Conservation (phyloP, 2,113 vertebrate species). For the Heloderma charlesbogerti region DNA sequence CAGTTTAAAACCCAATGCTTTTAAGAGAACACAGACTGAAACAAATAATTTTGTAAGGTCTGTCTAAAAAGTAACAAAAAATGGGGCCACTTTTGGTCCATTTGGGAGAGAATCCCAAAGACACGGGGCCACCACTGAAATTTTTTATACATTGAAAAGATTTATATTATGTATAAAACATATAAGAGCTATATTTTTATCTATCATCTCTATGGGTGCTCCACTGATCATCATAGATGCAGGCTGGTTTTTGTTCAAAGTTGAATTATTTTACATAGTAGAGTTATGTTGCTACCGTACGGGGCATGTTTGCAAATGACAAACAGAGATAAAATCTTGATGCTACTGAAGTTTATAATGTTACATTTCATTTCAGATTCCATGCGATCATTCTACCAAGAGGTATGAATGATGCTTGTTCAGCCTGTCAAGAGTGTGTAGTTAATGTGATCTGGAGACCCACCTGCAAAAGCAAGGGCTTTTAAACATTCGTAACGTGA, state of each 20-base stretch:
- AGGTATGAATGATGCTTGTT: background rate
- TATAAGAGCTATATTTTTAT: background rate
- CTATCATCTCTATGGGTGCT: background rate
- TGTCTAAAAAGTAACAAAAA: background rate
- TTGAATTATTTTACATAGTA: background rate
- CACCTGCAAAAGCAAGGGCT: background rate
- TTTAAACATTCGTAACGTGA: conserved; percentile 38
- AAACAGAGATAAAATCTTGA: background rate
- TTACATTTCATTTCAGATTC: background rate
- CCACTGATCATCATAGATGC: background rate
- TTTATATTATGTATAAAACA: background rate
- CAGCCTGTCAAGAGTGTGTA: conserved; percentile 21
- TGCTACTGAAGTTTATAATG: background rate
- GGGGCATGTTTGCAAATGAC: background rate
- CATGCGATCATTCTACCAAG: background rate
- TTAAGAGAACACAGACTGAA: background rate
- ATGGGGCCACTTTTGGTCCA: background rate
- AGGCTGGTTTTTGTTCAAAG: background rate
- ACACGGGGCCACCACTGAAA: background rate
- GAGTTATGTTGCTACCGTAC: background rate
- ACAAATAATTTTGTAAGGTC: background rate
- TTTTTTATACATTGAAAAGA: background rate
- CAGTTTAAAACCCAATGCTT: background rate
- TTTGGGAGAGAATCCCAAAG: background rate
- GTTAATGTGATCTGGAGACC: background rate